Conservation (phyloP, 2,113 vertebrate genomes). For the Oncorhynchus gorbuscha region DNA sequence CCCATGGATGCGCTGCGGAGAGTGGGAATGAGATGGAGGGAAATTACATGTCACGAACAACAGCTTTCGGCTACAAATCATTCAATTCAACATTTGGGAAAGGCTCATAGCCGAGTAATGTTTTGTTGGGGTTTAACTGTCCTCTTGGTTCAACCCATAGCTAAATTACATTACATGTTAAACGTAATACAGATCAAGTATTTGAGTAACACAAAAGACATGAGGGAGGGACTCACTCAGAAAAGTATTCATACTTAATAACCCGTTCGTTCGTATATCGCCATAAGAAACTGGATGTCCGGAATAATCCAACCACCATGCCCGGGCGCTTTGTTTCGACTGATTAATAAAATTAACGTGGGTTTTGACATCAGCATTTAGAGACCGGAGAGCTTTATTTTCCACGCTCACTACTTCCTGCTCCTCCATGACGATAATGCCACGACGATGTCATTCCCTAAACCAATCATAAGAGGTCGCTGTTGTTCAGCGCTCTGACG, state of each 20-base stretch:
- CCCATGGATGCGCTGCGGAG: slow-evolving; percentile 38
- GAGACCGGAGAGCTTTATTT: slow-evolving; percentile 14
- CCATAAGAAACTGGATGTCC: slow-evolving; percentile 43
- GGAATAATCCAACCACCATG: slow-evolving; percentile 35
- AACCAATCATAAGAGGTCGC: background rate
- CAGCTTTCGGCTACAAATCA: background rate
- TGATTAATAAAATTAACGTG: slow-evolving; percentile 29
- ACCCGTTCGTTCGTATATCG: slow-evolving; percentile 12
- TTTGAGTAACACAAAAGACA: background rate
- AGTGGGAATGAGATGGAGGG: background rate
- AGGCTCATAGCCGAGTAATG: too few relatives aligned
- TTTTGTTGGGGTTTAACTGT: too few relatives aligned
- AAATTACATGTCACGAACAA: background rate
- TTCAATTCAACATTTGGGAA: too few relatives aligned
- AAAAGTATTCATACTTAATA: slow-evolving; percentile 29
- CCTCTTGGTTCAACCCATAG: too few relatives aligned
- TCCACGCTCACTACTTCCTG: background rate
- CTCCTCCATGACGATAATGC: background rate
- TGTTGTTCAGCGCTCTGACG: background rate
- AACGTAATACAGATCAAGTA: background rate
- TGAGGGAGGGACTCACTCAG: slow-evolving; percentile 27
- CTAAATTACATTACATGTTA: too few relatives aligned
- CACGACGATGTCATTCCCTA: background rate
- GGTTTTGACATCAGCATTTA: slow-evolving; percentile 16
- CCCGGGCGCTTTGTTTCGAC: slow-evolving; percentile 5